Conservation (phyloP, 2,888 invertebrate genomes). For the Lithophane semibrunnea region DNA sequence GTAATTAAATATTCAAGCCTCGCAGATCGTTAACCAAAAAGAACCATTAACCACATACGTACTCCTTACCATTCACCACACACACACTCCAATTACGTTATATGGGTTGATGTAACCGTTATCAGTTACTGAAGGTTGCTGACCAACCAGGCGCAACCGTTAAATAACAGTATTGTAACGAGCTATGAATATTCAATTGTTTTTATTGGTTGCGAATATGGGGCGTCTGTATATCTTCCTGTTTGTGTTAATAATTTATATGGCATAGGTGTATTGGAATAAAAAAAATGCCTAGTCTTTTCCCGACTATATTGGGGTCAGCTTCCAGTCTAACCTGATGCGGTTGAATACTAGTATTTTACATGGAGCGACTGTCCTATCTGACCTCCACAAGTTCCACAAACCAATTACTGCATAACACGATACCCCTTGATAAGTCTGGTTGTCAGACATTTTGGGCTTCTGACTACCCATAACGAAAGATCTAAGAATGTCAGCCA, state of each 20-base stretch:
- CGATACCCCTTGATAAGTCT: no score
- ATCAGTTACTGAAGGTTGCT: conserved; percentile 45
- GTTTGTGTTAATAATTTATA: not conserved
- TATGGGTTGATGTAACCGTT: conserved; percentile 59
- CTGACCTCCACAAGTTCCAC: no score
- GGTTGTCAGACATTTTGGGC: no score
- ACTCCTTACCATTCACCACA: conserved; percentile 19
- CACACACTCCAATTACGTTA: conserved; percentile 47
- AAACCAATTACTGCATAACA: no score
- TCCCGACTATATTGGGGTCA: no score
- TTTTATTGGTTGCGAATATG: conserved; percentile 25
- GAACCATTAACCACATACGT: conserved; percentile 33
- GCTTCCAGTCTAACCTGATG: no score
- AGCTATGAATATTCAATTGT: conserved; percentile 49
- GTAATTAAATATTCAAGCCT: conserved; percentile 35
- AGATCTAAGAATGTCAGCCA: no score
- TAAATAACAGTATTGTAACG: conserved; percentile 34
- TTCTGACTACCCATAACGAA: no score
- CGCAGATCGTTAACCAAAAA: conserved; percentile 31
- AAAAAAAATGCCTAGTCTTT: no score
- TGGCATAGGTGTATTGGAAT: not conserved
- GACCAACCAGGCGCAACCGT: conserved; percentile 44
- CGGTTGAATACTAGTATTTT: no score
- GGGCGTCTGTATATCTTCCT: conserved; percentile 30
- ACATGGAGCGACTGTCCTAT: no score